Conservation (phyloP, 1,140 invertebrate species). For the Stegodyphus mimosarum region DNA sequence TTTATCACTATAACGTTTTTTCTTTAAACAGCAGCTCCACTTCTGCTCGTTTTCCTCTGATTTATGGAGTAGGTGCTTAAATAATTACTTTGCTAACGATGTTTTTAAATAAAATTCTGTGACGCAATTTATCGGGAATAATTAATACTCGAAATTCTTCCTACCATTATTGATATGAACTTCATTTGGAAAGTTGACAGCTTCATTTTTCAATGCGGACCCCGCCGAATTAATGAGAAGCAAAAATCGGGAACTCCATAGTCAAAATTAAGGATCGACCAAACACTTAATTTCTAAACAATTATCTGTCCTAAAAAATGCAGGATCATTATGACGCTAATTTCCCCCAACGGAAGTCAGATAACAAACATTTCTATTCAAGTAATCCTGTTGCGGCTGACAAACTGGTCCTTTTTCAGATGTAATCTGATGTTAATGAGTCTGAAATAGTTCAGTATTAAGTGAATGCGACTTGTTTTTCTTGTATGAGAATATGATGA, state of each 20-base stretch:
- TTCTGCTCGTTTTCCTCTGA: not conserved
- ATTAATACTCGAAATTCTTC: constrained; percentile 23
- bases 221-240: not conserved
- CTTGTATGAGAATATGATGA: too few species aligned
- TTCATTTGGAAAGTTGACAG: not conserved
- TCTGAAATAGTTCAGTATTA: too few species aligned
- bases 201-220: constrained; percentile 2
- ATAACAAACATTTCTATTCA: not conserved
- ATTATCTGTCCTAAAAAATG: not conserved
- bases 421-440: not conserved
- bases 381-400: not conserved
- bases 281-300: constrained; percentile 23
- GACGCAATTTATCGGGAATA: constrained; percentile 3
- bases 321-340: not conserved
- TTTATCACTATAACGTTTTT: too few species aligned
- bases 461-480: too few species aligned
- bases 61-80: constrained; percentile 12
- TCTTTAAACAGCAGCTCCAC: too few species aligned
- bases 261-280: constrained; percentile 17
- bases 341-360: not conserved
- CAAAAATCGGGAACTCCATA: not conserved
- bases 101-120: constrained; percentile 10
- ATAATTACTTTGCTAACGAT: constrained; percentile 17
- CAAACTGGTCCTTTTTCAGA: not conserved
- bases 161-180: constrained; percentile 19